Evolutionary conservation across 2,888 invertebrate genomes (phyloP), one percentile per base, ranked within the genome.

Genomic region (Nematopogon swammerdamellus): DNA sequence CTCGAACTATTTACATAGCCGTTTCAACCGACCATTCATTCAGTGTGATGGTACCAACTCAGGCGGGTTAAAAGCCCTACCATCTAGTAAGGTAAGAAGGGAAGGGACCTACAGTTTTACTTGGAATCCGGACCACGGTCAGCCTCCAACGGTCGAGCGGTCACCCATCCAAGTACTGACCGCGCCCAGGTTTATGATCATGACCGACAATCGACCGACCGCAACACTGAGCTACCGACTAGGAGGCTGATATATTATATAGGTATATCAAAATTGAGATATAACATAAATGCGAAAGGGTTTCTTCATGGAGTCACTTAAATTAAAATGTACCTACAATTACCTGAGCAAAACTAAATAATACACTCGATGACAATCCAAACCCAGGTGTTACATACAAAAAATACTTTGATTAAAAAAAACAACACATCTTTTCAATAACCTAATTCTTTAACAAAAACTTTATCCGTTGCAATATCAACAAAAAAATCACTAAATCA

Each of bases 401-500:
- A 62, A 60, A 59, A 59, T 56, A 59, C 46, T 16, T 47, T 43
- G 19, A 45, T 25, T 36, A 54, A 63, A 65, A 67, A 65, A 61
- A 57, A 56, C 25, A 25, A 36, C 8, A 57, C 55, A n/a, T 56
- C 60, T 61, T 61, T 61, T 58, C 36, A 36, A 8, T 36, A 14
- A 36, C 11, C 8, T 14, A 36, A 8, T 8, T 52, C n/a, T 56
- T 54, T 59, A 62, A 68, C 68, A 68, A 63, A 19, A 44, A 49
- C 45, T 59, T n/a, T 66, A 68, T 68, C 68, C 68, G 65, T 64
- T 70, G 67, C 67, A 59, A 60, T 67, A 63, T 58, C 55, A 57
- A 55, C 58, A 62, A 63, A 67, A 67, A 68, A 63, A 61, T 55
- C 64, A 63, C 68, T 79, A 75, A 77, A 77, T 79, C 74, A 77